These are phyloP conservation scores for Diachasma alloeum DNA, from an alignment of 1,140 invertebrate species.

Conservation along the genomic window DNA sequence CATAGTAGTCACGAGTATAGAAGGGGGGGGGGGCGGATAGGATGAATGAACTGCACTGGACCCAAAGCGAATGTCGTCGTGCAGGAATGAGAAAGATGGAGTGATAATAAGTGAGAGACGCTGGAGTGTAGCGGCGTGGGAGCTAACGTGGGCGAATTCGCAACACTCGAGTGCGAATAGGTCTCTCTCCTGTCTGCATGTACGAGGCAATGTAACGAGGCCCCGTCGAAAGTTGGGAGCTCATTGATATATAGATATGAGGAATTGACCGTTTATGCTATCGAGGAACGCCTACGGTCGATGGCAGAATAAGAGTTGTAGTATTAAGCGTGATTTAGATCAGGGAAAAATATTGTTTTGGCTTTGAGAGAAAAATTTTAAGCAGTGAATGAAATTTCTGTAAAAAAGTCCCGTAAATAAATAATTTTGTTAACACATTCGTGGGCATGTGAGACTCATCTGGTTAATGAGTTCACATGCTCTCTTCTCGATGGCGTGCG, in stretches of 20 bases:
- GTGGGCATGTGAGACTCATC: background rate
- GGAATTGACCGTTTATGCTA: background rate
- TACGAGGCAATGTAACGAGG: background rate
- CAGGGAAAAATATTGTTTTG: background rate
- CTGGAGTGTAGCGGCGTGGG: conserved; percentile 31
- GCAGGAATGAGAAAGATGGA: background rate
- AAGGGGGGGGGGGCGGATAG: conserved; percentile 29
- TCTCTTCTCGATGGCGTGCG: background rate
- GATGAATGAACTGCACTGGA: conserved; percentile 39
- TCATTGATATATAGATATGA: conserved; percentile 18
- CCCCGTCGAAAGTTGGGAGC: conserved; percentile 4
- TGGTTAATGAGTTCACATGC: background rate
- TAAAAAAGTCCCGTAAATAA: background rate
- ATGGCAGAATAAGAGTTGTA: background rate
- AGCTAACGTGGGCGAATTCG: conserved; percentile 42
- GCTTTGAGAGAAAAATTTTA: background rate
- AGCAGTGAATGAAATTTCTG: background rate
- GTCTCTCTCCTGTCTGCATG: too few relatives aligned
- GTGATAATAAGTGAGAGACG: background rate
- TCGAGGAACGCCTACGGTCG: background rate
- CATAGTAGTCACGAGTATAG: conserved; percentile 27
- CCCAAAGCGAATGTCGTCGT: background rate
- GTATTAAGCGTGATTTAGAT: background rate
- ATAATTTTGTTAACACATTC: background rate
- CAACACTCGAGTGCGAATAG: background rate